These are phyloP conservation scores for Drosophila lini DNA, from an alignment of 1,140 invertebrate genomes.

Conservation along the genomic window DNA sequence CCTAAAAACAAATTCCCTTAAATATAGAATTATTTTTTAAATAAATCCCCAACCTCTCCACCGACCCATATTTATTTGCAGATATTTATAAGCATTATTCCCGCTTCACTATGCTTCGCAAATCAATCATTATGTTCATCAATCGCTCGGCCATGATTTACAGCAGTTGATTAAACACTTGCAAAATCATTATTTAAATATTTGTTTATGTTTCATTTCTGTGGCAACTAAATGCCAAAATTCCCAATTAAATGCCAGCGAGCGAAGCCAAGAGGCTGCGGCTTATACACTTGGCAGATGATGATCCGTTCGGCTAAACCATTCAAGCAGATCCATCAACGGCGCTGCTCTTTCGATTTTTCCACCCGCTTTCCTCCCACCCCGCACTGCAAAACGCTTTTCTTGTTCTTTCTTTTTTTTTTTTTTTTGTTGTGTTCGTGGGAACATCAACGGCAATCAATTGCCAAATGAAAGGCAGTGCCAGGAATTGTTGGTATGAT, in stretches of 20 bases:
- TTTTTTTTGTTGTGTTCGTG: constrained; percentile 10
- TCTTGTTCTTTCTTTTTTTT: not conserved
- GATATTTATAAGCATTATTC: not conserved
- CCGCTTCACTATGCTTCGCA: not conserved
- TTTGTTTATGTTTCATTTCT: not conserved
- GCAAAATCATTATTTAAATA: constrained; percentile 12
- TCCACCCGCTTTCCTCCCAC: not conserved
- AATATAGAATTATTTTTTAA: not conserved
- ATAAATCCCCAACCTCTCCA: too few species aligned
- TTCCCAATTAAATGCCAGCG: constrained; percentile 17
- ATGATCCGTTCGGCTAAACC: constrained; percentile 21
- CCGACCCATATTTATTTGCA: not conserved
- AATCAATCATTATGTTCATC: constrained; percentile 45
- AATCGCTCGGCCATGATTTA: constrained; percentile 15
- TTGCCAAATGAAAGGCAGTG: constrained; percentile 56
- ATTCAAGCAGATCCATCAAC: constrained; percentile 34
- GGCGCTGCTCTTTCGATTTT: constrained; percentile 12
- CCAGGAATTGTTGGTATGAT: constrained; percentile 32
- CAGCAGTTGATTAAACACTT: constrained; percentile 19
- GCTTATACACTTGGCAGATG: constrained; percentile 34
- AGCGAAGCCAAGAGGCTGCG: constrained; percentile 2
- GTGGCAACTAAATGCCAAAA: constrained; percentile 19
- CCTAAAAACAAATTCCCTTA: not conserved
- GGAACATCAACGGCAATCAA: constrained; percentile 65
- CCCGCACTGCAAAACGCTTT: not conserved